Base-by-base conservation (phyloP, 2,797 vertebrate species). In the Bucorvus abyssinicus region DNA sequence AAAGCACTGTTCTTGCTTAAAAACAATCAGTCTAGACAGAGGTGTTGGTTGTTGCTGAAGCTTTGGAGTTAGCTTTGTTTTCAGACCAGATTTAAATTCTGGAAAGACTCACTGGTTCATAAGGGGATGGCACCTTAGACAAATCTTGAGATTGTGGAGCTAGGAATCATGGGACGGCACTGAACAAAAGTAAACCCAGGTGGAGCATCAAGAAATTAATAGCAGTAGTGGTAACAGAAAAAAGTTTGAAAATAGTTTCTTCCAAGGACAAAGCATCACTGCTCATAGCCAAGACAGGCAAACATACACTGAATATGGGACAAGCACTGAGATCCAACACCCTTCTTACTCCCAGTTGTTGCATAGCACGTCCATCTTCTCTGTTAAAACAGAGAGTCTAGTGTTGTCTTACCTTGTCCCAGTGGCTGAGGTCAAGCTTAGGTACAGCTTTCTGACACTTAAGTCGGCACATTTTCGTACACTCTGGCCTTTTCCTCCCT, bases 1-100 rank as follows among this genome's bases (percentile, higher is more conserved):
- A 96, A 95, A 92, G 71, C 67, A 73, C 77, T 55, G 61, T 36
- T 95, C 87, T 86, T 73, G 63, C 75, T 95, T 90, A 84, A 84
- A 94, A 94, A 82, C 61, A 84, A 89, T 95, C 88, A 91, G 84
- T 80, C 44, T 59, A 78, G 40, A 52, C 44, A 78, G 79, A 89
- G 17, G 57, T 38, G 56, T 38, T 83, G 45, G 56, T 56, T 95
- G 74, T 56, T 93, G 64, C 50, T 81, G 69, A 93, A 86, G 36
- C 52, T 80, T 92, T 2, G 1, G 71, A 44, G 47, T 67, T 87
- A 75, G 47, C 65, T 90, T 94, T 86, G 60, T 81, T 88, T 94
- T 68, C 83, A 95, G 59, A 56, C n/a, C 70, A 68, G 94, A 87
- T 91, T 93, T 89, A 77, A 90, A 92, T 86, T 80, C 68, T 86